A percentile compares a stretch with the other conserved stretches of the same genome.
Conservation (phyloP, 2,888 invertebrate species). For the Acleris laterana region DNA sequence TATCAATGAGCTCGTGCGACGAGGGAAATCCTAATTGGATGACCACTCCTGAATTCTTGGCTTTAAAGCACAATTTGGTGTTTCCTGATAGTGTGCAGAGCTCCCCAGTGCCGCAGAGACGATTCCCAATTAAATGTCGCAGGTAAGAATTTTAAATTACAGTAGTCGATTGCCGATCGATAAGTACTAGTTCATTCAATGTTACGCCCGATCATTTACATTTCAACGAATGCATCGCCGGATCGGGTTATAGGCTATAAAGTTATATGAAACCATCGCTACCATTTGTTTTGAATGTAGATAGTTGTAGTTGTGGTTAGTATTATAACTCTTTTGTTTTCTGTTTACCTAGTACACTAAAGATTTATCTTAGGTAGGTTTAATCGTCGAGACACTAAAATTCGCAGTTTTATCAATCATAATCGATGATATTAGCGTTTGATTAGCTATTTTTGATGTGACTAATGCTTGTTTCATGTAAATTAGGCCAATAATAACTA, state of each 20-base stretch:
- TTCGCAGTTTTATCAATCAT: no score
- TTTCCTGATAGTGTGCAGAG: slow-evolving; percentile 92
- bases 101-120: slow-evolving; percentile 89
- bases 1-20: slow-evolving; percentile 87
- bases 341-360: no score
- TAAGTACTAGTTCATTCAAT: slow-evolving; percentile 22
- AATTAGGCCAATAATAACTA: no score
- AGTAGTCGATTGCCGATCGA: background rate
- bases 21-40: slow-evolving; percentile 92
- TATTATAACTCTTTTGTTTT: no score
- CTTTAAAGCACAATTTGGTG: slow-evolving; percentile 91
- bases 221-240: slow-evolving; percentile 11
- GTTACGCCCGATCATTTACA: slow-evolving; percentile 1
- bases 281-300: background rate
- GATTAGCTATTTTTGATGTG: no score
- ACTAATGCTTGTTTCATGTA: no score
- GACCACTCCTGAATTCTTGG: slow-evolving; percentile 91
- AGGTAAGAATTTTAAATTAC: slow-evolving; percentile 56
- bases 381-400: no score
- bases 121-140: slow-evolving; percentile 86
- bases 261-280: background rate
- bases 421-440: no score
- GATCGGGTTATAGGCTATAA: background rate
- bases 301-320: no score
- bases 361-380: no score